These are phyloP conservation scores for Salminus brasiliensis DNA, from an alignment of 2,113 vertebrate genomes.

Conservation along the genomic window DNA sequence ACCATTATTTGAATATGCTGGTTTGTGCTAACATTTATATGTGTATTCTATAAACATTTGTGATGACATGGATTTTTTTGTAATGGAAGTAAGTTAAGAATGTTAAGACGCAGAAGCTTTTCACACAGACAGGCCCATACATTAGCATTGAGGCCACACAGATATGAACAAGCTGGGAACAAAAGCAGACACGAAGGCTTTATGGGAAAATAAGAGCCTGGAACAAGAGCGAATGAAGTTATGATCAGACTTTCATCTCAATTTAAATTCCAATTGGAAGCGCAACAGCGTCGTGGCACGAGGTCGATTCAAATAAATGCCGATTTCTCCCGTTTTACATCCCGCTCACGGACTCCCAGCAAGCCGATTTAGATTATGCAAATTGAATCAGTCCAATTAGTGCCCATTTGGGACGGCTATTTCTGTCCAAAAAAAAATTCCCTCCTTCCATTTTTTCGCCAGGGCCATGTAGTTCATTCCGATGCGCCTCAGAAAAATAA, in stretches of 20 bases:
- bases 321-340: conserved; percentile 32
- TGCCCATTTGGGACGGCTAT: conserved; percentile 44
- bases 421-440: conserved; percentile 13
- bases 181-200: not conserved
- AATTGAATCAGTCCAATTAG: conserved; percentile 49
- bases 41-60: no score
- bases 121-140: not conserved
- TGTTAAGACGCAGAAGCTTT: not conserved
- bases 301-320: conserved; percentile 23
- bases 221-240: not conserved
- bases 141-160: not conserved
- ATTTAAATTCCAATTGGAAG: conserved; percentile 33
- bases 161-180: not conserved
- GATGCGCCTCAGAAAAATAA: not conserved
- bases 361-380: conserved; percentile 40
- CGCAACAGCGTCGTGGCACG: conserved; percentile 7
- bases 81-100: no score
- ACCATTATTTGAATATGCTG: no score
- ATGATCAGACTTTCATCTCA: conserved; percentile 1
- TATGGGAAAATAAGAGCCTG: not conserved
- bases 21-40: no score
- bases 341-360: conserved; percentile 15
- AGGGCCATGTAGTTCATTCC: conserved; percentile 16
- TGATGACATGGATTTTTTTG: no score
- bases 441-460: conserved; percentile 24